Conservation (phyloP, 1,140 invertebrate genomes). For the Heliothis virescens region DNA sequence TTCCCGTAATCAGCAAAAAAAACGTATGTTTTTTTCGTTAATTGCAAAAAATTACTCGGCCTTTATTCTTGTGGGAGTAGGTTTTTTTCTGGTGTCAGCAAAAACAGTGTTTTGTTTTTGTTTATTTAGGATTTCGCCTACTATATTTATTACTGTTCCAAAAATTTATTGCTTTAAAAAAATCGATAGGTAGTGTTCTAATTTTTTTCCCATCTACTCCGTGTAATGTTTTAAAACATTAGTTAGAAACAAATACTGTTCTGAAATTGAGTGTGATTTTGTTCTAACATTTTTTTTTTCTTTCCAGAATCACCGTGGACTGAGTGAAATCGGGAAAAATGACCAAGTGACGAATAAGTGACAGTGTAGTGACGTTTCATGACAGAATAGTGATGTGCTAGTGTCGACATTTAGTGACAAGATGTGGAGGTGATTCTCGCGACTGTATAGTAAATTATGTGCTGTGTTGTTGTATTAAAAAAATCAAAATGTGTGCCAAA, state of each 20-base stretch:
- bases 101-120: neutral
- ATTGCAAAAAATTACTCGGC: neutral
- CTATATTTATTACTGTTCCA: neutral
- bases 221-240: no score
- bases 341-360: slow-evolving; percentile 9
- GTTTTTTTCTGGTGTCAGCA: neutral
- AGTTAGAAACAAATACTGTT: no score
- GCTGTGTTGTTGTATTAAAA: slow-evolving; percentile 59
- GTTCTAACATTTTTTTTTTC: slow-evolving; percentile 26
- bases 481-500: slow-evolving; percentile 72
- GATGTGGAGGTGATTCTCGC: slow-evolving; percentile 68
- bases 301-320: slow-evolving; percentile 53
- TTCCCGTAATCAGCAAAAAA: neutral
- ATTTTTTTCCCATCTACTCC: no score
- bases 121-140: slow-evolving; percentile 5
- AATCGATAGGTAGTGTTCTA: no score
- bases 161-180: neutral
- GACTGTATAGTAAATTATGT: slow-evolving; percentile 65
- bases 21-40: neutral
- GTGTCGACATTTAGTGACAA: slow-evolving; percentile 57
- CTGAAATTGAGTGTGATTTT: no score
- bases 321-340: neutral
- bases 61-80: neutral
- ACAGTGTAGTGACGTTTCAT: slow-evolving; percentile 42
- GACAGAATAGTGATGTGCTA: slow-evolving; percentile 29